These are phyloP conservation scores for Austrolebias charrua DNA, from an alignment of 2,797 vertebrate genomes.

Conservation along the genomic window DNA sequence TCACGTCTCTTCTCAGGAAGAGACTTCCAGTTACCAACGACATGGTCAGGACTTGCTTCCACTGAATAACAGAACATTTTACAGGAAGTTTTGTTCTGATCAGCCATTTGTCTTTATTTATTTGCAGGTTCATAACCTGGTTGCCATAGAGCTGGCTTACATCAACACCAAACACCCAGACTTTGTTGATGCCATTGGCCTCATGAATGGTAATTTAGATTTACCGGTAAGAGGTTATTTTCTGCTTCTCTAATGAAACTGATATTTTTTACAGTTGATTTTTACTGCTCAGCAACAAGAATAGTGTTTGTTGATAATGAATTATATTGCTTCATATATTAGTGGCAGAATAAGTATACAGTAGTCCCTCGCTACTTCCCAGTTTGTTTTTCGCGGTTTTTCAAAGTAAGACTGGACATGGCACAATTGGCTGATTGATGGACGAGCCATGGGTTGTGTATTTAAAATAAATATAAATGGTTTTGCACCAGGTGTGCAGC, in stretches of 20 bases:
- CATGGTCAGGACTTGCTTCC: slow-evolving; percentile 83
- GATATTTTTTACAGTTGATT: no score
- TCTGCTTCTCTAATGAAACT: not conserved
- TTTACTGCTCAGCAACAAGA: no score
- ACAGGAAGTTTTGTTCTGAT: not conserved
- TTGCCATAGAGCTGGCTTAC: slow-evolving; percentile 96
- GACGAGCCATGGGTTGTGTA: no score
- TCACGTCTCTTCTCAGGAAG: slow-evolving; percentile 92
- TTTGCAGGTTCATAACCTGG: slow-evolving; percentile 93
- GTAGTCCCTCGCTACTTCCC: no score
- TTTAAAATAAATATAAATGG: no score
- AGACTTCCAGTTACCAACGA: slow-evolving; percentile 96
- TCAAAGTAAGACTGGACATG: no score
- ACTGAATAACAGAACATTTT: not conserved
- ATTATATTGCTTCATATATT: no score
- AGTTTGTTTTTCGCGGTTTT: no score
- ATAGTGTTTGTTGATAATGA: no score
- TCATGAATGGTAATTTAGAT: slow-evolving; percentile 98
- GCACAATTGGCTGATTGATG: no score
- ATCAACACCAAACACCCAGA: slow-evolving; percentile 99
- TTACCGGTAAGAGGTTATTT: slow-evolving; percentile 70
- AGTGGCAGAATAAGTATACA: no score
- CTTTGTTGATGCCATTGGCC: slow-evolving; percentile 94
- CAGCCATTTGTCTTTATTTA: not conserved
- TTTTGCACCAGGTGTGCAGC: no score